Evolutionary conservation across 2,888 invertebrate species (phyloP).

Genomic region (Prosapia bicincta): DNA sequence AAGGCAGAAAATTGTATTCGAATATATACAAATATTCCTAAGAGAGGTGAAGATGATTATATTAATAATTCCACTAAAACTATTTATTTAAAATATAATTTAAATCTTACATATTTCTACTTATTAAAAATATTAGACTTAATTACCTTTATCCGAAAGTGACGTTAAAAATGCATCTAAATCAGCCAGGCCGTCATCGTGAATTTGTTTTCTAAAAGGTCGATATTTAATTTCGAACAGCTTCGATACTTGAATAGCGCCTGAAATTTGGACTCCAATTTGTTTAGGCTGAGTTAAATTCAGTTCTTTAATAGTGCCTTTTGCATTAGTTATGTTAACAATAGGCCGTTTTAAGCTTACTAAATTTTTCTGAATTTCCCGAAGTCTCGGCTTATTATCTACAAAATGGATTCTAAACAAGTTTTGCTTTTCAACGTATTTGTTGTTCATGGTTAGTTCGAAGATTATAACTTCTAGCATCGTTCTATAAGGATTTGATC

Average conservation of each 20-base stretch:
- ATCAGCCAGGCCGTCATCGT: background rate
- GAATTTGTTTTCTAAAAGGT: background rate
- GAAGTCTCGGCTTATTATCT: background rate
- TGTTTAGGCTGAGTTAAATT: background rate
- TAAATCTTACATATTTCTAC: no score
- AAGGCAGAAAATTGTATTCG: no score
- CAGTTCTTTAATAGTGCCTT: background rate
- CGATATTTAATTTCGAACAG: background rate
- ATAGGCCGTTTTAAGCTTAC: background rate
- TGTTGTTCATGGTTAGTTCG: background rate
- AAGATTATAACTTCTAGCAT: slow-evolving; percentile 18
- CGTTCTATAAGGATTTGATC: slow-evolving; percentile 21
- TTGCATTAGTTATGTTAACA: background rate
- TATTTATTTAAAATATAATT: no score
- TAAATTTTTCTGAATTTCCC: background rate
- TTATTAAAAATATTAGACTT: no score
- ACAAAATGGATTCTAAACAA: background rate
- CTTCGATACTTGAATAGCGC: background rate
- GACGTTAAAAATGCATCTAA: background rate
- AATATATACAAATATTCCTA: no score
- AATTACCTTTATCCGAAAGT: background rate
- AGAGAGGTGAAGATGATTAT: no score
- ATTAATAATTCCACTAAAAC: no score
- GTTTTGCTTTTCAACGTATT: background rate
- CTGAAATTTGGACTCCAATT: background rate